Percentiles rank a stretch among this genome's conserved stretches.
phyloP scores from a whole-genome alignment of 2,888 invertebrate genomes.

The Luperina testacea region DNA sequence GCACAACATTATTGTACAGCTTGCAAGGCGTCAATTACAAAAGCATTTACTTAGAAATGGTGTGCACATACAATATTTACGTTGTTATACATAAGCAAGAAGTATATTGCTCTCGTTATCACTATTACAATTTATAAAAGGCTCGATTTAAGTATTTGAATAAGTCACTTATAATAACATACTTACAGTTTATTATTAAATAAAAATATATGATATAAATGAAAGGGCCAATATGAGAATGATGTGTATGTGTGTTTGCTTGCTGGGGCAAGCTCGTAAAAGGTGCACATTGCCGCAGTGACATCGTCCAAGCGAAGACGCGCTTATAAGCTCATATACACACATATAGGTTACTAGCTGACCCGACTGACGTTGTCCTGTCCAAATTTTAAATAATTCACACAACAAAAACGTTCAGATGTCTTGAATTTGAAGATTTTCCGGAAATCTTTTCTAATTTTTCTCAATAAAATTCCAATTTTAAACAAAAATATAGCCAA shows the following conservation, averaged over 20 bases:
- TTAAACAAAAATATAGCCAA: not conserved
- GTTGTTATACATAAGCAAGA: slow-evolving; percentile 13
- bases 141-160: slow-evolving; percentile 25
- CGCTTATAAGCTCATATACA: not conserved
- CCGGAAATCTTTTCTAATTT: not conserved
- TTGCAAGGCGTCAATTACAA: slow-evolving; percentile 32
- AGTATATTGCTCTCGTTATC: slow-evolving; percentile 54
- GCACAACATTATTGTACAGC: slow-evolving; percentile 30
- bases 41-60: slow-evolving; percentile 42
- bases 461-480: not conserved
- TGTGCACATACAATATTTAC: slow-evolving; percentile 21
- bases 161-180: not conserved
- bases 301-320: not conserved
- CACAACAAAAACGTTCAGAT: not conserved
- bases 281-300: not conserved
- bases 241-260: not conserved
- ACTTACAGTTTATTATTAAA: slow-evolving; percentile 13
- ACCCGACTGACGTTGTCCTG: not conserved
- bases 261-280: not conserved
- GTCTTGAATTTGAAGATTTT: not conserved
- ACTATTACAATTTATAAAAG: slow-evolving; percentile 27
- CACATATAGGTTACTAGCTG: not conserved
- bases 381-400: not conserved
- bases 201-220: slow-evolving; percentile 29
- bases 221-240: not conserved